Evolutionary conservation across 1,140 invertebrate species (phyloP), one percentile per base, ranked within the genome.

Genomic region (Drosophila pseudoobscura): DNA sequence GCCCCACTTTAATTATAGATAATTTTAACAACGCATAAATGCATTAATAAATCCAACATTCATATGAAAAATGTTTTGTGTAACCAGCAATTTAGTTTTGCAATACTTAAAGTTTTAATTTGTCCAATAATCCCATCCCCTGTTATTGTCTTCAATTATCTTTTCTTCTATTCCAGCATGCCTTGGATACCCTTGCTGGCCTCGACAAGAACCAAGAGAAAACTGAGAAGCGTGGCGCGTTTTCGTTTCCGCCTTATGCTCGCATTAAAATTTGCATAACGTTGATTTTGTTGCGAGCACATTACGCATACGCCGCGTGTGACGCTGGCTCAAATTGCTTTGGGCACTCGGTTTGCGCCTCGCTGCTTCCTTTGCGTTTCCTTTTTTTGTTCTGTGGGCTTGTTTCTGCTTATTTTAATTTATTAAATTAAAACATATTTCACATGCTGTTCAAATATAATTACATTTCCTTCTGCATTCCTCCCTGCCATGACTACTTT

Each of bases 391-490:
- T 62, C 35, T 45, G 52, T 20, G 22, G 60, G 24, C 69, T 69
- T 63, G 43, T 51, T 60, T 35, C 52, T 46, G 44, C 64, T 80
- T 80, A 80, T 75, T 87, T 87, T 66, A 82, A 87, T 88, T 77
- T 83, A 68, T 76, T 88, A 89, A 85, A 85, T 89, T 76, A 88
- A 88, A 88, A 89, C 83, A 79, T 80, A 79, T 83, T 88, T 89
- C 50, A 47, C 68, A 62, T 62, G 79, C 72, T 77, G 68, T 68
- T 83, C 73, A 88, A 88, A 83, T 83, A 89, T 88, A 88, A 88
- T 88, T 76, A 68, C 75, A 83, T 66, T 68, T 69, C 64, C 73
- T 87, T 68, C 65, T 63, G 39, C 44, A 26, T 29, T 51, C 74
- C 61, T 54, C 52, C 26, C 26, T 24, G 17, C 6, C 17, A 45